Evolutionary conservation across 2,113 vertebrate species (phyloP).

Genomic region (Marcusenius ussheri): DNA sequence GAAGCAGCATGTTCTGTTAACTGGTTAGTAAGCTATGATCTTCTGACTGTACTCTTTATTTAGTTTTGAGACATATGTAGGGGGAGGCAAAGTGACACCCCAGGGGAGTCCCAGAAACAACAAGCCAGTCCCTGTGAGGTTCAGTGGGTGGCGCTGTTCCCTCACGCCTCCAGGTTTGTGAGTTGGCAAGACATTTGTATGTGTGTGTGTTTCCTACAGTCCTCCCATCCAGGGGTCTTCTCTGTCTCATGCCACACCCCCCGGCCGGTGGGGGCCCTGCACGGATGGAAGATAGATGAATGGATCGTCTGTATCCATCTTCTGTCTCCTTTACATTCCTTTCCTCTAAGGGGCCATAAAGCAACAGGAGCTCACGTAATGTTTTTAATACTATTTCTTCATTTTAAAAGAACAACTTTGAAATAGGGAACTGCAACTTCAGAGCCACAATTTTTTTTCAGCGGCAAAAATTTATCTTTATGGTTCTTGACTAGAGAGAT

Average conservation of each 20-base stretch:
- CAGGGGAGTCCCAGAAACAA: background rate
- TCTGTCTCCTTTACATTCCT: background rate
- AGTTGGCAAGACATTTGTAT: background rate
- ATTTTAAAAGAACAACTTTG: background rate
- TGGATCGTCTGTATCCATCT: background rate
- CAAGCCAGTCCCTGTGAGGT: background rate
- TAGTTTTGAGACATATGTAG: background rate
- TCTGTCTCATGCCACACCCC: background rate
- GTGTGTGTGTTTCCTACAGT: background rate
- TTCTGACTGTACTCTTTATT: background rate
- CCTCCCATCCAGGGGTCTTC: background rate
- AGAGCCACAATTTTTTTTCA: background rate
- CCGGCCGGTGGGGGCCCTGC: background rate
- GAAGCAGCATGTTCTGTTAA: background rate
- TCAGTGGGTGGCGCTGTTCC: background rate
- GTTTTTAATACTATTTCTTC: background rate
- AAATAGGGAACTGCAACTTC: background rate
- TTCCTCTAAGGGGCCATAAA: background rate
- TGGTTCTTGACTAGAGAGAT: conserved; percentile 7
- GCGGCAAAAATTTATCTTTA: background rate
- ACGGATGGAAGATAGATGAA: background rate
- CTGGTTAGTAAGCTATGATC: background rate
- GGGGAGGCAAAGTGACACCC: background rate
- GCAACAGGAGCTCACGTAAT: background rate
- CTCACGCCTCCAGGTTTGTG: background rate